These are phyloP conservation scores for Coturnix japonica DNA, from an alignment of 2,113 vertebrate species.

Conservation along the genomic window DNA sequence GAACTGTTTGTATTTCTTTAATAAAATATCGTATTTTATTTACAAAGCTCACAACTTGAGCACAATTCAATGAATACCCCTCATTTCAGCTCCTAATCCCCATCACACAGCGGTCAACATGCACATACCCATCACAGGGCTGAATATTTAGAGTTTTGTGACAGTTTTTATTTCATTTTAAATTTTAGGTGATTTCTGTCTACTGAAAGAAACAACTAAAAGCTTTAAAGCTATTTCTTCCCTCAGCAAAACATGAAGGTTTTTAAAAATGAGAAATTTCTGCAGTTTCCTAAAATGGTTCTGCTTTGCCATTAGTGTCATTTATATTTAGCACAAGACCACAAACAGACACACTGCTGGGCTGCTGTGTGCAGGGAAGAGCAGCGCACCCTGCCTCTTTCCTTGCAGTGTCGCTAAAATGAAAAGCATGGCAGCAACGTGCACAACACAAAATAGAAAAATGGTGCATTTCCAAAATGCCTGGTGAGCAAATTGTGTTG, in stretches of 20 bases:
- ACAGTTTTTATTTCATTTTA: not conserved
- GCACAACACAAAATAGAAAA: conserved; percentile 15
- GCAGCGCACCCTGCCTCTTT: conserved; percentile 3
- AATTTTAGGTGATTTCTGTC: not conserved
- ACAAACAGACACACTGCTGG: conserved; percentile 31
- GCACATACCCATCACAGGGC: not conserved
- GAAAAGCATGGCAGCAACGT: not conserved
- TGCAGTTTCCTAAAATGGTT: conserved; percentile 35
- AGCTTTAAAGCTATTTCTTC: not conserved
- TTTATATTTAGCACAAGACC: conserved; percentile 63
- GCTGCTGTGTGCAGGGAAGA: not conserved
- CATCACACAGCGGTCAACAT: not conserved
- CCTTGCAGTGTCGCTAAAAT: not conserved
- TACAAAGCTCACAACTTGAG: not conserved
- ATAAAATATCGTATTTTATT: not conserved
- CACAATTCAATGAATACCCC: not conserved
- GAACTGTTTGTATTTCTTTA: not conserved
- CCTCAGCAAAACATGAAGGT: not conserved
- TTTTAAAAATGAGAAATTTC: conserved; percentile 50
- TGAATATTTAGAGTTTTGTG: not conserved
- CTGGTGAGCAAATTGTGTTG: not conserved
- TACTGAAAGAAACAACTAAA: not conserved
- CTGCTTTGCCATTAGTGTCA: conserved; percentile 45
- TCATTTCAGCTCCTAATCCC: not conserved
- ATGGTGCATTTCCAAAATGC: not conserved